Percentiles rank a stretch among this genome's conserved stretches.
These are phyloP conservation scores for Avahi laniger DNA, from an alignment of 2,797 vertebrate genomes.

Conservation along the genomic window DNA sequence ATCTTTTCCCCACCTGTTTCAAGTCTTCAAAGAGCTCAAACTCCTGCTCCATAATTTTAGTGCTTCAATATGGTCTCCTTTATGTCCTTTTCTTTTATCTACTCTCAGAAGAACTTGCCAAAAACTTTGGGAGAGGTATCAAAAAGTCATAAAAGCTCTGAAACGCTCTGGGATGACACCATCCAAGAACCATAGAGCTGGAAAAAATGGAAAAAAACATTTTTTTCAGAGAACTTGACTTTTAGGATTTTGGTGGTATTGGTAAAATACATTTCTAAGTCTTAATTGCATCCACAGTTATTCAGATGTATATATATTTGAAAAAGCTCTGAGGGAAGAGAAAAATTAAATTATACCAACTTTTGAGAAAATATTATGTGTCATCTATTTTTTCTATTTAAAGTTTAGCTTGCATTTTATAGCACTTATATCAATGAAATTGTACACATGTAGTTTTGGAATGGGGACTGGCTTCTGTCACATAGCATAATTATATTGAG, in stretches of 20 bases:
- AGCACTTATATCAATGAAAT: neutral
- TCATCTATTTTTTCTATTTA: neutral
- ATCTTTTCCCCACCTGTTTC: slow-evolving; percentile 46
- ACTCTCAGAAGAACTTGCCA: neutral
- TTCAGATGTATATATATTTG: neutral
- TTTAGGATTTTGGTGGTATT: neutral
- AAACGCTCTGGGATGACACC: neutral
- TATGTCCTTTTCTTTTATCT: neutral
- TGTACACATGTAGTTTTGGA: neutral
- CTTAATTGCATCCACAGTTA: neutral
- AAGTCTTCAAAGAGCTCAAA: slow-evolving; percentile 48
- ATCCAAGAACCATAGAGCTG: neutral
- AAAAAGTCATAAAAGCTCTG: neutral
- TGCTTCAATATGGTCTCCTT: neutral
- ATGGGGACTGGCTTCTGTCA: neutral
- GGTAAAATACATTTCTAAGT: neutral
- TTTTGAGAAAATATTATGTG: neutral
- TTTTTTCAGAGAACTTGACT: neutral
- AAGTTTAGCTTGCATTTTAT: neutral
- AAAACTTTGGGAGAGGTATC: neutral
- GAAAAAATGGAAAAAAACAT: neutral
- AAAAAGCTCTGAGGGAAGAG: too few species aligned
- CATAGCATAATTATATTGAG: neutral
- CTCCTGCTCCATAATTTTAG: neutral
- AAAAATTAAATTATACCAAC: neutral